Percentiles rank a stretch among this genome's conserved stretches.
These are phyloP conservation scores for Bombus ignitus DNA, from an alignment of 1,140 invertebrate genomes.

Conservation along the genomic window DNA sequence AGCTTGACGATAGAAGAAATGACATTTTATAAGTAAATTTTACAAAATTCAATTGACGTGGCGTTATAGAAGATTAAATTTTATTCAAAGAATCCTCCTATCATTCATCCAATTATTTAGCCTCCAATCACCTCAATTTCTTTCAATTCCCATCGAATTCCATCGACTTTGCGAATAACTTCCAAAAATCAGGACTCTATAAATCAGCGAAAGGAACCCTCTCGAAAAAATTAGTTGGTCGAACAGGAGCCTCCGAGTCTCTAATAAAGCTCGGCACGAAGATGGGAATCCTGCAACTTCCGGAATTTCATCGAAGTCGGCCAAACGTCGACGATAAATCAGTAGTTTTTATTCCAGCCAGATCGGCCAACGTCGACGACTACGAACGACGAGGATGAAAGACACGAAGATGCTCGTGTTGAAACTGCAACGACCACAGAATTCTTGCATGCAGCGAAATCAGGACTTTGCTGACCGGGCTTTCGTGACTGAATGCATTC, in stretches of 20 bases:
- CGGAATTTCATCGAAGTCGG: conserved; percentile 65
- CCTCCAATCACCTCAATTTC: background rate
- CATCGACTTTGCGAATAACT: background rate
- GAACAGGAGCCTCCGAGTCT: conserved; percentile 21
- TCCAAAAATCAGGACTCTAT: background rate
- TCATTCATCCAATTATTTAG: background rate
- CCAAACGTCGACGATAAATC: conserved; percentile 64
- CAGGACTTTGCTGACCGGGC: conserved; percentile 70
- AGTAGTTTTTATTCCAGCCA: conserved; percentile 69
- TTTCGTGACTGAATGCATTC: conserved; percentile 64
- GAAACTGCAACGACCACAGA: conserved; percentile 73
- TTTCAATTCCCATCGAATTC: background rate
- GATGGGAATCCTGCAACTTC: conserved; percentile 20
- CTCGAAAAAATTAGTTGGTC: background rate
- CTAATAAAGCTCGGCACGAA: conserved; percentile 45
- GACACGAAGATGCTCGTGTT: conserved; percentile 67
- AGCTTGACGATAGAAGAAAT: no score
- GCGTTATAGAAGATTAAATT: background rate
- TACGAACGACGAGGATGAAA: conserved; percentile 22
- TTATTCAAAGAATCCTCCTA: background rate
- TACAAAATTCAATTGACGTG: background rate
- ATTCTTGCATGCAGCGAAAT: conserved; percentile 71
- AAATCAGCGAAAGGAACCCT: background rate
- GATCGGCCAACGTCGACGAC: conserved; percentile 28
- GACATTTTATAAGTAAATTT: background rate